phyloP scores from a whole-genome alignment of 2,113 vertebrate species.

The Promerops cafer region DNA sequence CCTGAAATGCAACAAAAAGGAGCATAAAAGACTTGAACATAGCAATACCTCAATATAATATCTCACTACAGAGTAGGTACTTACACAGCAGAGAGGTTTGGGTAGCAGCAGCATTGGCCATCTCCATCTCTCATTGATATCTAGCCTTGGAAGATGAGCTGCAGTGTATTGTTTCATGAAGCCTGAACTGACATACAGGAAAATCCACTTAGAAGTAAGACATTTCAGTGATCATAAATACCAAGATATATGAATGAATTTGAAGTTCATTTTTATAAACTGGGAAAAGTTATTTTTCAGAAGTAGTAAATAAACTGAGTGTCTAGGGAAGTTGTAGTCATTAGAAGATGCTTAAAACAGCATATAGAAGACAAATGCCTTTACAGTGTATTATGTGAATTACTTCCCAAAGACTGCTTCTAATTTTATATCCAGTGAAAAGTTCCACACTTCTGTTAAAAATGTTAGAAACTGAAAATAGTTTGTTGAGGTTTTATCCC shows the following conservation, averaged over 20 bases:
- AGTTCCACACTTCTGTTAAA: neutral
- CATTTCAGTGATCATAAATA: neutral
- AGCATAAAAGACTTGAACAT: neutral
- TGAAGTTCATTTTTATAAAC: neutral
- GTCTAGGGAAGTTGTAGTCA: neutral
- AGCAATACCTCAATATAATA: neutral
- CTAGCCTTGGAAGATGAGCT: neutral
- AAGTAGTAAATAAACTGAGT: neutral
- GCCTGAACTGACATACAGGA: neutral
- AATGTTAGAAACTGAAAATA: neutral
- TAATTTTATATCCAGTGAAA: neutral
- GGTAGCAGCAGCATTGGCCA: neutral
- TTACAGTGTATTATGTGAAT: neutral
- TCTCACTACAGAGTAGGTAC: neutral
- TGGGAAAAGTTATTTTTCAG: neutral
- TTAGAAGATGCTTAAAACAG: neutral
- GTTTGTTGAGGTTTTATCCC: neutral
- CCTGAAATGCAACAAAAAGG: neutral
- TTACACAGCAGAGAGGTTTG: neutral
- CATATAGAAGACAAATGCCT: neutral
- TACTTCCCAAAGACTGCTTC: neutral
- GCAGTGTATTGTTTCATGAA: neutral
- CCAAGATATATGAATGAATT: neutral
- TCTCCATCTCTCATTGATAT: neutral
- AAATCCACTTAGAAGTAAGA: neutral